phyloP scores from a whole-genome alignment of 2,888 invertebrate species.

The Mythimna albipuncta region DNA sequence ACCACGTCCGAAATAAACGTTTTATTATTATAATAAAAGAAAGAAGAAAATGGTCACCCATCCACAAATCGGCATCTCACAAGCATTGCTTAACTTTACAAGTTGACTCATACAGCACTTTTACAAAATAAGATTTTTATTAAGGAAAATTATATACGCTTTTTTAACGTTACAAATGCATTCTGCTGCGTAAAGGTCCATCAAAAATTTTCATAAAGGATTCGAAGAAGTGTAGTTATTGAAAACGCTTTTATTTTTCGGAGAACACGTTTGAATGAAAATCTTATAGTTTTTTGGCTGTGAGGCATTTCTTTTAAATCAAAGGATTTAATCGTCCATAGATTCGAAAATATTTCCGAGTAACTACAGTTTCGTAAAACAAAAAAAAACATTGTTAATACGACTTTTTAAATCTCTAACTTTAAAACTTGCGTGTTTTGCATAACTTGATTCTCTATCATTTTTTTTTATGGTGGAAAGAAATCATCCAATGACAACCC shows the following conservation, averaged over 20 bases:
- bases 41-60: no score
- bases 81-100: no score
- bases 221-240: not conserved
- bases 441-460: no score
- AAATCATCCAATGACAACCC: no score
- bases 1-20: no score
- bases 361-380: slow-evolving; percentile 1
- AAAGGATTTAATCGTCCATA: not conserved
- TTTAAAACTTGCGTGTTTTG: not conserved
- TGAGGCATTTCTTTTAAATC: not conserved
- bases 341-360: not conserved
- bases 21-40: no score
- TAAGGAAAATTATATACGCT: no score
- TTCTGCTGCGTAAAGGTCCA: not conserved
- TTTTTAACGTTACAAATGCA: not conserved
- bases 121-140: no score
- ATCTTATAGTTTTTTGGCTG: not conserved
- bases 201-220: not conserved
- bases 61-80: no score
- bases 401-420: slow-evolving; percentile 5
- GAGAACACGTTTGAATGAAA: not conserved
- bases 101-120: no score
- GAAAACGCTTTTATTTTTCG: not conserved
- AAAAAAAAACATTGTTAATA: slow-evolving; percentile 8
- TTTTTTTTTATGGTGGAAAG: no score